These are phyloP conservation scores for Porites rus DNA, from an alignment of 92 coral and sea anemone species.

Conservation along the genomic window DNA sequence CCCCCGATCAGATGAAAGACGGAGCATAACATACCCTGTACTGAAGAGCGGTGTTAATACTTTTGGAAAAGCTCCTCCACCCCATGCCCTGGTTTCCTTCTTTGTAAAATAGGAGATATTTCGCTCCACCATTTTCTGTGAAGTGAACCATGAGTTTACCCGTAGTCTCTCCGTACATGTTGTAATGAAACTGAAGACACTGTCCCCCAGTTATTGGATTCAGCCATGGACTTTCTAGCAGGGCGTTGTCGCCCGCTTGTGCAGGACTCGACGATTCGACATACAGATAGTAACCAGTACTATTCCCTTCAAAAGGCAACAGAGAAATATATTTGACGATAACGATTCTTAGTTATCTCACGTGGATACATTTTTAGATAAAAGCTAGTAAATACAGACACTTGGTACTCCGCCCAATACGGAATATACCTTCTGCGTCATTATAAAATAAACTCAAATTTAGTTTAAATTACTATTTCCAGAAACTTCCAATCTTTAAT, in stretches of 20 bases:
- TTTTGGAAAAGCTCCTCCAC: slow-evolving; percentile 40
- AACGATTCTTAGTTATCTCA: too few species aligned
- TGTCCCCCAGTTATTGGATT: slow-evolving; percentile 45
- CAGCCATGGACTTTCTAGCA: slow-evolving; percentile 34
- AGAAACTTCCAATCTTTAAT: too few species aligned
- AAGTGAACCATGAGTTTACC: slow-evolving; percentile 54
- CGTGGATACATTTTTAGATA: too few species aligned
- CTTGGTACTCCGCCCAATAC: too few species aligned
- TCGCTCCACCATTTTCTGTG: slow-evolving; percentile 10
- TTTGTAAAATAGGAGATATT: slow-evolving; percentile 27
- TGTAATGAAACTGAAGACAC: slow-evolving; percentile 65
- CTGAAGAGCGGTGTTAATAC: slow-evolving; percentile 12
- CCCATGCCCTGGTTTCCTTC: slow-evolving; percentile 50
- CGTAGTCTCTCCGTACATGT: slow-evolving; percentile 56
- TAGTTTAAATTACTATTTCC: too few species aligned
- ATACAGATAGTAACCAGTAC: slow-evolving; percentile 54
- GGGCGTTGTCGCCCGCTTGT: slow-evolving; percentile 51
- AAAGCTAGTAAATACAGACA: too few species aligned
- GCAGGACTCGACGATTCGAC: slow-evolving; percentile 62
- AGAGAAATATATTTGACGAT: background rate
- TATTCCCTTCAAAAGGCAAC: background rate
- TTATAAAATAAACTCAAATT: too few species aligned
- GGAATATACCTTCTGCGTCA: too few species aligned
- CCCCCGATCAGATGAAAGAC: too few species aligned
- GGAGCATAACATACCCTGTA: slow-evolving; percentile 14